Evolutionary conservation across 37 sponge, comb jelly and placozoan species (phyloP), one percentile per base, ranked within the genome.

Genomic region (Cliona cf. orientalis): DNA sequence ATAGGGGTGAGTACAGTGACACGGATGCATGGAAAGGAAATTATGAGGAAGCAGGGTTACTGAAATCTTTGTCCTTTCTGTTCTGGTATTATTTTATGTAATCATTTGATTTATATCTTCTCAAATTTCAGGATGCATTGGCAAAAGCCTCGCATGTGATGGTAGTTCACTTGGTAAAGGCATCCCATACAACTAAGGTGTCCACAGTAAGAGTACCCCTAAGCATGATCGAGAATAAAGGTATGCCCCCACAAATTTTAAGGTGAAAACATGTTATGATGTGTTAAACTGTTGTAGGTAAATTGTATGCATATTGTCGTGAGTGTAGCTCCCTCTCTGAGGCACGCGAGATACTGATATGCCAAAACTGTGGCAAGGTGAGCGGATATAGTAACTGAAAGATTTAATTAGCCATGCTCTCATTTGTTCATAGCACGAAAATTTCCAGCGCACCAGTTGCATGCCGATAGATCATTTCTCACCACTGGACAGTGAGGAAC

Each of bases 1-100:
- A 62, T 81, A 11, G 62, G 43, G 72, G 82, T 81, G 39, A 42
- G 49, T n/a, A n/a, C n/a, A n/a, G n/a, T n/a, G n/a, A n/a, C n/a
- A n/a, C n/a, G n/a, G n/a, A n/a, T n/a, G n/a, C n/a, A n/a, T n/a
- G n/a, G n/a, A n/a, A n/a, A n/a, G n/a, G n/a, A n/a, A n/a, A n/a
- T n/a, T n/a, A n/a, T n/a, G n/a, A n/a, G n/a, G n/a, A n/a, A n/a
- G n/a, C n/a, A n/a, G n/a, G n/a, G n/a, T n/a, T n/a, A n/a, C n/a
- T n/a, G n/a, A n/a, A n/a, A n/a, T n/a, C n/a, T n/a, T n/a, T n/a
- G n/a, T n/a, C n/a, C n/a, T n/a, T n/a, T n/a, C n/a, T n/a, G n/a
- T n/a, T n/a, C n/a, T n/a, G n/a, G n/a, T n/a, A n/a, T n/a, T n/a
- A n/a, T n/a, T n/a, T n/a, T n/a, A n/a, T n/a, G n/a, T n/a, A n/a